A percentile compares a stretch with the other conserved stretches of the same genome.
Conservation (phyloP, 2,113 vertebrate species). For the Mesocricetus auratus region DNA sequence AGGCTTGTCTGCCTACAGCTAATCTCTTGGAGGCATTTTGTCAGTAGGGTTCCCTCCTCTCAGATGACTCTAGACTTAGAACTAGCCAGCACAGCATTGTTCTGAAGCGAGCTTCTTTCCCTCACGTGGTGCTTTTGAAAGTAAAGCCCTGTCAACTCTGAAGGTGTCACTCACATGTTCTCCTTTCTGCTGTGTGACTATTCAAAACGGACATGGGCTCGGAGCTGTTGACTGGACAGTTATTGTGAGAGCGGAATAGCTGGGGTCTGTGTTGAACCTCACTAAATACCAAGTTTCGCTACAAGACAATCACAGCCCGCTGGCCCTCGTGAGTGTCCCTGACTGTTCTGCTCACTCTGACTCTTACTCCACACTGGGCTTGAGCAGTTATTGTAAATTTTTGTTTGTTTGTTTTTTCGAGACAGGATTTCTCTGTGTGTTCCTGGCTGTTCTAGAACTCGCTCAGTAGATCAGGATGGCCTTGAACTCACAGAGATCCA, state of each 20-base stretch:
- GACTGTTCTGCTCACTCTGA: not conserved
- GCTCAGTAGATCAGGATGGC: too few species aligned
- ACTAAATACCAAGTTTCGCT: rapidly evolving
- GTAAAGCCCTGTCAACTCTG: rapidly evolving
- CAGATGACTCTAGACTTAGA: not conserved
- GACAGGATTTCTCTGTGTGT: too few species aligned
- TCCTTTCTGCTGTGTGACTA: rapidly evolving
- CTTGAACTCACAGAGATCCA: too few species aligned
- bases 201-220: rapidly evolving
- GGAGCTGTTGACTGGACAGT: not conserved
- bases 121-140: rapidly evolving
- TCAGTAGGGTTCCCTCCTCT: not conserved
- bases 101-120: not conserved
- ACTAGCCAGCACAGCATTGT: too few species aligned
- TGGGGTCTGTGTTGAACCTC: too few species aligned
- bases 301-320: too few species aligned
- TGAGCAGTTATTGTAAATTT: not conserved
- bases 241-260: rapidly evolving
- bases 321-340: rapidly evolving
- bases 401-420: too few species aligned
- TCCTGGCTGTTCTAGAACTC: too few species aligned
- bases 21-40: not conserved
- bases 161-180: rapidly evolving
- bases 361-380: rapidly evolving
- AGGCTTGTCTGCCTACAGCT: not conserved